Evolutionary conservation across 2,797 vertebrate species (phyloP).

Genomic region (Pampus argenteus): DNA sequence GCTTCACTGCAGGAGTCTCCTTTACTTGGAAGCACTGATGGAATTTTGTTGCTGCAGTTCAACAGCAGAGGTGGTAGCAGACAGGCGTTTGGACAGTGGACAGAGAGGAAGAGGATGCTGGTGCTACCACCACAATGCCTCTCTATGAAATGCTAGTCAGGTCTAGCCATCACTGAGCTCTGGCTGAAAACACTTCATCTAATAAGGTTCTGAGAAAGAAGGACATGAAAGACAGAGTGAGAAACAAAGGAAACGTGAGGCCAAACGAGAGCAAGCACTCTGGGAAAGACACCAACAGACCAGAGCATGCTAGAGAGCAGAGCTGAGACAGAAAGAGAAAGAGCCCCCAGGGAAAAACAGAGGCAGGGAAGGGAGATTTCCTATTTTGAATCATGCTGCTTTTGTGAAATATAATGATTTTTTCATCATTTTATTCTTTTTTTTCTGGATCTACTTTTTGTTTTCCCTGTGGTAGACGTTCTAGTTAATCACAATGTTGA

Average conservation of each 20-base stretch:
- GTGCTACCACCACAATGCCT: background rate
- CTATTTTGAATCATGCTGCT: background rate
- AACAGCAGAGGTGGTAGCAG: slow-evolving; percentile 56
- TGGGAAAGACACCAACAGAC: slow-evolving; percentile 28
- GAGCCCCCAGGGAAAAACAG: too few relatives aligned
- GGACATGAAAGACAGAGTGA: slow-evolving; percentile 33
- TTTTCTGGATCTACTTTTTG: slow-evolving; percentile 2
- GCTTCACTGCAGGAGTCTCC: slow-evolving; percentile 41
- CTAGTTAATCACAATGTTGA: slow-evolving; percentile 12
- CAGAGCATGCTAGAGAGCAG: slow-evolving; percentile 35
- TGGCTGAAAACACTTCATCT: slow-evolving; percentile 62
- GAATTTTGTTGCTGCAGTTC: slow-evolving; percentile 66
- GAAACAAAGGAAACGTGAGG: background rate
- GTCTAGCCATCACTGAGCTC: slow-evolving; percentile 2
- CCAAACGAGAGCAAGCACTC: slow-evolving; percentile 17
- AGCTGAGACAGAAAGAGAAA: too few relatives aligned
- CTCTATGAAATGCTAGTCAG: slow-evolving; percentile 63
- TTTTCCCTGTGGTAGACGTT: slow-evolving; percentile 21
- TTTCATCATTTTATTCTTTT: background rate
- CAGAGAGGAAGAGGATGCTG: slow-evolving; percentile 24
- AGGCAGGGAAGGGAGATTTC: too few relatives aligned
- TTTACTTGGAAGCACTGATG: slow-evolving; percentile 55
- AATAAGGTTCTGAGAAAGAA: slow-evolving; percentile 64
- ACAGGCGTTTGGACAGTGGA: slow-evolving; percentile 44
- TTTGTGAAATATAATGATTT: slow-evolving; percentile 7